Conservation (phyloP, 2,888 invertebrate species). For the Steinernema carpocapsae region DNA sequence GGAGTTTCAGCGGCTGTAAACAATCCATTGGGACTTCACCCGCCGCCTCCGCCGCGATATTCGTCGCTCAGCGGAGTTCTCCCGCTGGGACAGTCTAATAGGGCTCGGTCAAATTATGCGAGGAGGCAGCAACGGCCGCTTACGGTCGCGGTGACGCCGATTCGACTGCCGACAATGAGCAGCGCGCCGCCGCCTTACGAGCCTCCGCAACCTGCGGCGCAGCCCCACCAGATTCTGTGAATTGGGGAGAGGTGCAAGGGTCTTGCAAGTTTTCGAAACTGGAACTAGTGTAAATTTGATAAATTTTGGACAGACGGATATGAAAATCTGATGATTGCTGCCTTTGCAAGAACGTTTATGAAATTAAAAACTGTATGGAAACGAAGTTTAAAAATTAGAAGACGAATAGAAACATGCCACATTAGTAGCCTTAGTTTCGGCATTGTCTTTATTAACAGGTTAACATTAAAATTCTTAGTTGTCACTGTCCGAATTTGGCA, state of each 20-base stretch:
- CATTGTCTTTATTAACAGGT: too few species aligned
- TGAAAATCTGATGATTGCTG: too few species aligned
- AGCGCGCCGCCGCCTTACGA: constrained; percentile 3
- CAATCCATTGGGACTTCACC: constrained; percentile 14
- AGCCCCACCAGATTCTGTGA: constrained; percentile 10
- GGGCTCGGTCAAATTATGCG: not conserved
- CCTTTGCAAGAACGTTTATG: too few species aligned
- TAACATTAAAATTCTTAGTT: too few species aligned
- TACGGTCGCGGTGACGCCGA: constrained; percentile 9
- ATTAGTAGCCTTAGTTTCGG: too few species aligned
- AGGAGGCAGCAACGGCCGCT: constrained; percentile 3
- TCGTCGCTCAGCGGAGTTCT: constrained; percentile 7
- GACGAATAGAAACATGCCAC: too few species aligned
- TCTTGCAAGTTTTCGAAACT: too few species aligned
- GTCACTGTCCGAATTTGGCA: too few species aligned
- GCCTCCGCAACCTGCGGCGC: not conserved
- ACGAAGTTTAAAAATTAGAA: too few species aligned
- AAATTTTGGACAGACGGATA: too few species aligned
- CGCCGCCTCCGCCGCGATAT: constrained; percentile 2
- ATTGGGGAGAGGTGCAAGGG: not conserved
- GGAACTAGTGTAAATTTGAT: too few species aligned
- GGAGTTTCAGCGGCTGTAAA: not conserved
- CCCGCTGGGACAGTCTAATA: not conserved
- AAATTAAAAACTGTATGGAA: too few species aligned
- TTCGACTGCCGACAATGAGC: not conserved